Base-by-base conservation (phyloP, 2,888 invertebrate species). In the Craniophora ligustri region DNA sequence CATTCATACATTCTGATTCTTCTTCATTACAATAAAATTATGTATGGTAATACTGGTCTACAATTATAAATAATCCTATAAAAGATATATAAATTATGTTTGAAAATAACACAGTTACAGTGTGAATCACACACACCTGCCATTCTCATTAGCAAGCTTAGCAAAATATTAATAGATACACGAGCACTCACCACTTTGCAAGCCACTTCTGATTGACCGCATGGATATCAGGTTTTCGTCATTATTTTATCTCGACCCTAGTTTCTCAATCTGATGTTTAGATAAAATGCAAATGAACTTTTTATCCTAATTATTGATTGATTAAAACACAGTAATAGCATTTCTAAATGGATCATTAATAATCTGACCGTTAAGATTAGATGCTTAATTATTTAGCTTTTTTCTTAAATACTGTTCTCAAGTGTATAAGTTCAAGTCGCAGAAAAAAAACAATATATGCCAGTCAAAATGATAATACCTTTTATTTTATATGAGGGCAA, bases 51-150 rank as follows among this genome's bases (percentile, higher is more conserved):
- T 55, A 48, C 35, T 50, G 34, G 39, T 42, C 30, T 11, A 51
- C 42, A 59, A 60, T 59, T 59, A 50, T 66, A 47, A 66, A 50
- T 23, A 14, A 47, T 32, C 5, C 28, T 18, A 46, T 65, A 38
- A 63, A 65, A 56, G 15, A 15, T 23, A 26, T 28, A 46, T 63
- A 66, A 66, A 51, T 50, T 44, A 35, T 35, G 11, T 47, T 31
- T 19, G 2, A 39, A 39, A 36, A 34, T 44, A 34, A 23, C 32
- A 13, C 70, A 55, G 70, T 69, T 67, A 65, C 28, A 46, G 21
- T 44, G 2, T 58, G 46, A 56, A 28, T 50, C 32, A 41, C 16
- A 28, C 15, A 49, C 45, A 54, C 51, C 39, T 55, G 55, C 31
- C 8, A 26, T 19, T 36, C 28, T 65, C 48, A 49, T 69, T 69